Base-by-base conservation (phyloP, 2,797 vertebrate genomes). In the Podargus strigoides region DNA sequence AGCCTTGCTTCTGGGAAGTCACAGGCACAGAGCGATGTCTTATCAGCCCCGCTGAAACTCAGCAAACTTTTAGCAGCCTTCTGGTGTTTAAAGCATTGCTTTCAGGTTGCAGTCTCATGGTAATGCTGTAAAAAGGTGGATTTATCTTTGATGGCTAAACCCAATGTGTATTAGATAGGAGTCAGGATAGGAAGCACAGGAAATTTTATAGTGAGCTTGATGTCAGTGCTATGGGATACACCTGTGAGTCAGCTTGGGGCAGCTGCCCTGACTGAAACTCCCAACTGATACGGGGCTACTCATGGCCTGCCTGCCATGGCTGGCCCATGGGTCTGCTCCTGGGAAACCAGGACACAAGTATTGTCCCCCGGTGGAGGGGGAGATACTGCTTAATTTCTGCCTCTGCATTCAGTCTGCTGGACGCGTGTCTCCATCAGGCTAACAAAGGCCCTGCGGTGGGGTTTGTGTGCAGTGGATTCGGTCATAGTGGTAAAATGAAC, bases 1-100 rank as follows among this genome's bases (percentile, higher is more conserved):
- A 95, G 80, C 69, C 67, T 91, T 62, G 77, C 74, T 90, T 32
- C n/a, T 91, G 66, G 85, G 59, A 75, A 90, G 83, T 36, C 56
- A 30, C 32, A 79, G 77, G 66, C 69, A 37, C 34, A 46, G 28
- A 1, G 3, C 14, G 3, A 20, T 41, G 37, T n/a, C 63, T 87
- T 42, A 69, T 47, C 76, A 81, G 42, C 27, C 36, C 12, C 46
- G 32, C 36, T 34, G 55, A 74, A 87, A 39, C n/a, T 42, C 79
- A 6, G 46, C 26, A 75, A 88, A 94, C 36, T 83, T 87, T 62
- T 36, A 87, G 68, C 47, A 74, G 34, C 70, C 22, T 84, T 52
- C 8, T 36, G 30, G 56, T 66, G 47, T 49, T 83, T 74, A 68
- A 87, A 74, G 30, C 37, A 13, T n/a, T 72, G 37, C 37, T 94